Evolutionary conservation across 2,797 vertebrate genomes (phyloP).

Genomic region (Avahi laniger): DNA sequence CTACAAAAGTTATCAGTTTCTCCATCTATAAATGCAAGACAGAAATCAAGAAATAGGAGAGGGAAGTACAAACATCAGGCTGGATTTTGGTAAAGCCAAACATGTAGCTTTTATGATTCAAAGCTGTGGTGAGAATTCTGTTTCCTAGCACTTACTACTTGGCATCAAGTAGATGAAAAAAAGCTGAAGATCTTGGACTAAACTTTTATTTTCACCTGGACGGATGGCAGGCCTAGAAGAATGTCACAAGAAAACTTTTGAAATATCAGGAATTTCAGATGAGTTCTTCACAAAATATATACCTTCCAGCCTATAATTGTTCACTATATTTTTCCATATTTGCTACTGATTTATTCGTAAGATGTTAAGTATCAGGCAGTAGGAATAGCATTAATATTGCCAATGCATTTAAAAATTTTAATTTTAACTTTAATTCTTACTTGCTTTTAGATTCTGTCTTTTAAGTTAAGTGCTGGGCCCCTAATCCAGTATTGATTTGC

Average conservation of each 20-base stretch:
- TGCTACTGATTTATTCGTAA: neutral
- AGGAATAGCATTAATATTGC: neutral
- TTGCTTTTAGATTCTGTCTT: slow-evolving; percentile 31
- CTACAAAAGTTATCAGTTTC: neutral
- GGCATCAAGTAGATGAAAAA: neutral
- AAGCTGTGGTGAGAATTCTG: neutral
- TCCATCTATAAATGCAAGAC: neutral
- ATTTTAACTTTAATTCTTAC: neutral
- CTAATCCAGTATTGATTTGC: slow-evolving; percentile 9
- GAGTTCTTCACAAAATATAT: neutral
- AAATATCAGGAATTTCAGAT: neutral
- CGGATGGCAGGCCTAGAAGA: neutral
- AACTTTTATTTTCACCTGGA: slow-evolving; percentile 29
- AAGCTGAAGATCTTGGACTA: neutral
- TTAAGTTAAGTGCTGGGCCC: neutral
- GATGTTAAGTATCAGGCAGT: neutral
- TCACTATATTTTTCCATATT: neutral
- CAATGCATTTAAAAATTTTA: neutral
- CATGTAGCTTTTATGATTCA: neutral
- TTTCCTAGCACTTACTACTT: neutral
- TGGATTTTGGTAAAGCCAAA: slow-evolving; percentile 20
- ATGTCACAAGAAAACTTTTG: neutral
- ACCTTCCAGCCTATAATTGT: neutral
- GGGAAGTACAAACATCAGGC: neutral
- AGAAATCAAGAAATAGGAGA: neutral